phyloP scores from a whole-genome alignment of 2,797 vertebrate species.

The Brotula barbata region DNA sequence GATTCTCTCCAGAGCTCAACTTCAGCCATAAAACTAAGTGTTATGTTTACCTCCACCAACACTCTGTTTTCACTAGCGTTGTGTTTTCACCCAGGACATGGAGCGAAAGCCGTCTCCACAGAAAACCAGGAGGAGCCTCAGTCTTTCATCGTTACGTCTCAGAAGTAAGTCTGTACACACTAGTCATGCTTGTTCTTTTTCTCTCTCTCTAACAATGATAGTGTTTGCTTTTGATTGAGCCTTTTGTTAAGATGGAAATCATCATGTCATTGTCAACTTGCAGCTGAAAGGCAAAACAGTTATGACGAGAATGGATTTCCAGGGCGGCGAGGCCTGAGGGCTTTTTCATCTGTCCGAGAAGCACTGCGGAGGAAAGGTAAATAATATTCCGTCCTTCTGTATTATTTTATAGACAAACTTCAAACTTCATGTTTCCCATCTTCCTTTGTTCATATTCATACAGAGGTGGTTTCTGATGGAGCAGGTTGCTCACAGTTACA shows the following conservation, averaged over 20 bases:
- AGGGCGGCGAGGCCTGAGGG: constrained; percentile 39
- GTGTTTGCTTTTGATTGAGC: neutral
- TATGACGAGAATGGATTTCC: constrained; percentile 30
- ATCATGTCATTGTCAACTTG: constrained; percentile 6
- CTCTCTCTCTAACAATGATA: neutral
- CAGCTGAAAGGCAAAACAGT: constrained; percentile 47
- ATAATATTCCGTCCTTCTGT: neutral
- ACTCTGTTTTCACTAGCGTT: too few relatives aligned
- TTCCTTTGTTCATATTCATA: constrained; percentile 2
- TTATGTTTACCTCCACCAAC: too few relatives aligned
- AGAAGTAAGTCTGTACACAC: constrained; percentile 59
- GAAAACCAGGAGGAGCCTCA: constrained; percentile 53
- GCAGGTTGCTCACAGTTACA: neutral
- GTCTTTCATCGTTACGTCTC: constrained; percentile 64
- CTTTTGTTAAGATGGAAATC: neutral
- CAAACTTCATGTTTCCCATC: neutral
- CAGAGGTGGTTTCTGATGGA: constrained; percentile 14
- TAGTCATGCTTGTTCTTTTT: neutral
- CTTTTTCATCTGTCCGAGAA: constrained; percentile 63
- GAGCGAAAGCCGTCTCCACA: constrained; percentile 19
- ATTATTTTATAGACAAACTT: neutral
- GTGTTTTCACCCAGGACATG: constrained; percentile 17
- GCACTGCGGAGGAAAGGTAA: constrained; percentile 49
- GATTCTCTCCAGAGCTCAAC: too few relatives aligned
- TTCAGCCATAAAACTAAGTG: too few relatives aligned